A percentile compares a stretch with the other conserved stretches of the same genome.
phyloP scores from a whole-genome alignment of 1,140 invertebrate genomes.

The Choristoneura fumiferana region DNA sequence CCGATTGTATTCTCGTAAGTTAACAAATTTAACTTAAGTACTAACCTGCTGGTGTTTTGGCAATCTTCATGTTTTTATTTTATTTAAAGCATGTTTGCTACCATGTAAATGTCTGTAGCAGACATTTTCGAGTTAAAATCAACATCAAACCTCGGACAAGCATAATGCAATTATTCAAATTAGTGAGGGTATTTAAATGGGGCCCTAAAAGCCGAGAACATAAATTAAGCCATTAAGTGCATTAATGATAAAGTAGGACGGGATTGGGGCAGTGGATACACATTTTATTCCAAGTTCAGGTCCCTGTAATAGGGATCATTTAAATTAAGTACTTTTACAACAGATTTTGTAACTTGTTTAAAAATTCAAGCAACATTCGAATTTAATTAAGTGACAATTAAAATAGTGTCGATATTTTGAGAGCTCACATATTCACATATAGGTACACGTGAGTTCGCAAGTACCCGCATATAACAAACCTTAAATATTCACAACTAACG shows the following conservation, averaged over 20 bases:
- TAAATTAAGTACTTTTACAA: neutral
- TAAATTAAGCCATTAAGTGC: slow-evolving; percentile 19
- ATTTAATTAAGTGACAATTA: neutral
- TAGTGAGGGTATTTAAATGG: slow-evolving; percentile 10
- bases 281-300: slow-evolving; percentile 9
- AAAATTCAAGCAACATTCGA: neutral
- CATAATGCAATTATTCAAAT: slow-evolving; percentile 17
- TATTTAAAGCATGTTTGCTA: too few relatives aligned
- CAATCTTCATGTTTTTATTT: too few relatives aligned
- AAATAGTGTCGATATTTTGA: too few relatives aligned
- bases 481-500: slow-evolving; percentile 18
- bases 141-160: neutral
- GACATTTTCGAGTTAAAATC: neutral
- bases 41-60: too few relatives aligned
- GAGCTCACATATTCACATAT: too few relatives aligned
- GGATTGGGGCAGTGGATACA: slow-evolving; percentile 11
- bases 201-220: slow-evolving; percentile 11
- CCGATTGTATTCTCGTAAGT: too few relatives aligned
- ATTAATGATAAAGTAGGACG: slow-evolving; percentile 15
- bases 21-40: too few relatives aligned
- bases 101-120: too few relatives aligned
- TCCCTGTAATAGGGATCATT: slow-evolving; percentile 1
- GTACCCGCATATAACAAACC: neutral
- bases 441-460: neutral
- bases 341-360: neutral